Percentiles rank a stretch among this genome's conserved stretches.
phyloP scores from a whole-genome alignment of 2,888 invertebrate genomes.

The Andrena minutula region DNA sequence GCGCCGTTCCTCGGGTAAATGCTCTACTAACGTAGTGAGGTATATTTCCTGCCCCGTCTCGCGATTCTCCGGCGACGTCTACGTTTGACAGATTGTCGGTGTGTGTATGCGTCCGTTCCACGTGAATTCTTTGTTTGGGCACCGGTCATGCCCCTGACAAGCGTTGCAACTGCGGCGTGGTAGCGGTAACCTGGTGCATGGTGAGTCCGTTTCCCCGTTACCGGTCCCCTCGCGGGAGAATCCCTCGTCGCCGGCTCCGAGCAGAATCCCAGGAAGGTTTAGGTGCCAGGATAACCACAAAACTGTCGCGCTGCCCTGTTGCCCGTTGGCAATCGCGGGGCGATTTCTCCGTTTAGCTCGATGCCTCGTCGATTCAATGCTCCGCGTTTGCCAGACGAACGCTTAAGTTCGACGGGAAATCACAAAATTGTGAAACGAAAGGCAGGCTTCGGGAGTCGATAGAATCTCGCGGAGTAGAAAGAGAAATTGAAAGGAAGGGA shows the following conservation, averaged over 20 bases:
- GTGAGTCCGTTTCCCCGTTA: constrained; percentile 62
- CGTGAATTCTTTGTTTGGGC: constrained; percentile 80
- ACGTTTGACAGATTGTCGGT: constrained; percentile 80
- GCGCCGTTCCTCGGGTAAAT: constrained; percentile 43
- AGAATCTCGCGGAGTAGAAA: too few species aligned
- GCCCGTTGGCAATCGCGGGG: constrained; percentile 18
- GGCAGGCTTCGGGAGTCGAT: neutral
- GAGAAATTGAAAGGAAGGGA: too few species aligned
- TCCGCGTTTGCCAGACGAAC: too few species aligned
- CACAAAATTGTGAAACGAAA: neutral
- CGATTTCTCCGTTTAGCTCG: neutral
- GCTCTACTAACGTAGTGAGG: constrained; percentile 69
- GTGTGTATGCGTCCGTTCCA: constrained; percentile 77
- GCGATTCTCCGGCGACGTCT: constrained; percentile 76
- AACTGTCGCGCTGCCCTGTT: constrained; percentile 46
- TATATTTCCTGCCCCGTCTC: constrained; percentile 75
- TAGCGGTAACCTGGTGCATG: constrained; percentile 72
- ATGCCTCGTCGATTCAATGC: neutral
- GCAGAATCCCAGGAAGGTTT: constrained; percentile 26
- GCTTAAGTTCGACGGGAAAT: neutral
- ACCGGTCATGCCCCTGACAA: constrained; percentile 78
- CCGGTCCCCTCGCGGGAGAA: neutral
- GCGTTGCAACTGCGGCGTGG: constrained; percentile 66
- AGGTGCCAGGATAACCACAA: constrained; percentile 73
- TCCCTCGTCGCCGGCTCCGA: constrained; percentile 4